Evolutionary conservation across 2,888 invertebrate genomes (phyloP).

Genomic region (Aporophyla nigra): DNA sequence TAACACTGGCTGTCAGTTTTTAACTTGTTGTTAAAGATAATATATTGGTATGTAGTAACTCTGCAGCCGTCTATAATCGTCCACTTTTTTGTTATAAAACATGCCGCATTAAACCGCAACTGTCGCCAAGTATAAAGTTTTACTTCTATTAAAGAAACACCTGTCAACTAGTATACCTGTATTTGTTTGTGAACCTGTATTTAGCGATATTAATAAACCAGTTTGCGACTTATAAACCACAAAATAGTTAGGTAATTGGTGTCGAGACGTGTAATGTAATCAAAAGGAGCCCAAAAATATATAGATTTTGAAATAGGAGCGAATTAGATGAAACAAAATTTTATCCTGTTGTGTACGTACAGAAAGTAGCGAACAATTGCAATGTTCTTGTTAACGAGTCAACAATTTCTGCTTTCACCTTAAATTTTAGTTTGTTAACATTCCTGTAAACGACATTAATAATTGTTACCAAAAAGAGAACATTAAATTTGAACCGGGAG

Average conservation of each 20-base stretch:
- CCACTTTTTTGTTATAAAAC: constrained; percentile 1
- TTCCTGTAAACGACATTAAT: constrained; percentile 35
- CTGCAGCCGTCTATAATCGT: constrained; percentile 6
- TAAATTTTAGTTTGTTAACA: constrained; percentile 31
- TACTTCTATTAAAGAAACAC: constrained; percentile 28
- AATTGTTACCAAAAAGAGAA: constrained; percentile 19
- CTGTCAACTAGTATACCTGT: constrained; percentile 18
- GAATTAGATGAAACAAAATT: constrained; percentile 16
- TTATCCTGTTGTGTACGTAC: background rate
- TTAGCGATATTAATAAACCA: background rate
- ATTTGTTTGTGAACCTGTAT: constrained; percentile 9
- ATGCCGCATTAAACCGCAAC: constrained; percentile 13
- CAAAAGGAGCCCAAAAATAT: background rate
- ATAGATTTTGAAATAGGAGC: background rate
- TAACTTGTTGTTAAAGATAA: constrained; percentile 11
- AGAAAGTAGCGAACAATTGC: constrained; percentile 23
- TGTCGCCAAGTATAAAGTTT: constrained; percentile 6
- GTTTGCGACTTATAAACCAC: background rate
- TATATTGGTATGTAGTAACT: constrained; percentile 3
- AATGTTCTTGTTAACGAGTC: constrained; percentile 25
- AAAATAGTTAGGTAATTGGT: background rate
- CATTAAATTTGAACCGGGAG: constrained; percentile 3
- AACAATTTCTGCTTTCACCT: constrained; percentile 25
- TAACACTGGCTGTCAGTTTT: constrained; percentile 18
- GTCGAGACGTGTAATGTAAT: background rate